Evolutionary conservation across 1,140 invertebrate genomes (phyloP).

Genomic region (Dinothrombium tinctorium): DNA sequence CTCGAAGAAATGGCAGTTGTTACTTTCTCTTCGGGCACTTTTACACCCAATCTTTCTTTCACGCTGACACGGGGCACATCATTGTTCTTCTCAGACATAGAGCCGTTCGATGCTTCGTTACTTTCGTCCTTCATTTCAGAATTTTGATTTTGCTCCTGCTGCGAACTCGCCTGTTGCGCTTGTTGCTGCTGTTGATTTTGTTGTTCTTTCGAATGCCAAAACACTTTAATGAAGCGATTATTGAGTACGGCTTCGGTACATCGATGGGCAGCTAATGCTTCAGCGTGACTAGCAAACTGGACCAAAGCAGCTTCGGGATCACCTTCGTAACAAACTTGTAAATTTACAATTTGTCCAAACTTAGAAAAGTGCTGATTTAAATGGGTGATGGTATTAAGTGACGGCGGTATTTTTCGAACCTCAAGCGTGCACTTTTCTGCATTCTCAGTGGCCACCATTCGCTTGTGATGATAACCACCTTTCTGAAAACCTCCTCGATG

Average conservation of each 20-base stretch:
- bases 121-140: background rate
- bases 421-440: conserved; percentile 31
- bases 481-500: background rate
- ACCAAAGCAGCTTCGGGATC: conserved; percentile 79
- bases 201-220: conserved; percentile 29
- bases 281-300: conserved; percentile 59
- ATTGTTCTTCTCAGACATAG: background rate
- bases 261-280: conserved; percentile 74
- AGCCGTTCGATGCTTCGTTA: background rate
- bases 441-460: background rate
- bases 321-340: conserved; percentile 66
- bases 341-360: conserved; percentile 86
- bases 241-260: conserved; percentile 87
- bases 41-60: conserved; percentile 27
- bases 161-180: conserved; percentile 6
- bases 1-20: conserved; percentile 17
- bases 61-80: conserved; percentile 20
- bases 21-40: conserved; percentile 15
- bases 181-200: background rate
- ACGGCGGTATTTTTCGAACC: conserved; percentile 66
- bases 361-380: conserved; percentile 86
- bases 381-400: conserved; percentile 74
- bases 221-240: conserved; percentile 49
- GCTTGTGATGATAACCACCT: background rate
- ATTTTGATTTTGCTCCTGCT: background rate